phyloP scores from a whole-genome alignment of 2,888 invertebrate genomes.

The Cryptosula pallasiana region DNA sequence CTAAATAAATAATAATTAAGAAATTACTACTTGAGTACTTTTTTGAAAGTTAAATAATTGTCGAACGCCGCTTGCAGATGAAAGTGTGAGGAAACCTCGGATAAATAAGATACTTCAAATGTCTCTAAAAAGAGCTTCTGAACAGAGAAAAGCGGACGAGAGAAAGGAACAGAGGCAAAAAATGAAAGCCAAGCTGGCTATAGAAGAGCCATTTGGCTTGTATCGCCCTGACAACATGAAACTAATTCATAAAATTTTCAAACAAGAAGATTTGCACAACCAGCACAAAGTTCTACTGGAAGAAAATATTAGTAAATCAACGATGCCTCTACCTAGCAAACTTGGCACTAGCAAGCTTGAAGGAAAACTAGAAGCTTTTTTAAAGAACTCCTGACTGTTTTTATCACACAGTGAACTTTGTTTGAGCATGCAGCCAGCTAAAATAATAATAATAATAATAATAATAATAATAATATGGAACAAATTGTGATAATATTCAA shows the following conservation, averaged over 20 bases:
- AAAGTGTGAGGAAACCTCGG: neutral
- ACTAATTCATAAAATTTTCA: neutral
- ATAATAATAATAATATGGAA: too few species aligned
- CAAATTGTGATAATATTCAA: too few species aligned
- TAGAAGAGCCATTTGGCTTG: neutral
- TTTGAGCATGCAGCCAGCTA: too few species aligned
- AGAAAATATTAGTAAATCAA: neutral
- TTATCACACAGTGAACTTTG: too few species aligned
- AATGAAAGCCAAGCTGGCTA: conserved; percentile 1
- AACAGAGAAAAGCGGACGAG: neutral
- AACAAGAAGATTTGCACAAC: conserved; percentile 3
- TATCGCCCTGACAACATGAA: conserved; percentile 18
- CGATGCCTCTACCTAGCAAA: neutral
- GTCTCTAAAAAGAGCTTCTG: neutral
- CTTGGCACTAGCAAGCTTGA: neutral
- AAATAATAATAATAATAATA: too few species aligned
- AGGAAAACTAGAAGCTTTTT: neutral
- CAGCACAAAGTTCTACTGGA: conserved; percentile 12
- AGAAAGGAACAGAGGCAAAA: neutral
- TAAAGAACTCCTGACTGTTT: neutral
- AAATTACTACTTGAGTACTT: too few species aligned
- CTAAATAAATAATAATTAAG: too few species aligned
- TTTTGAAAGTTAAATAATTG: too few species aligned
- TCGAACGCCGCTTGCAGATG: too few species aligned
- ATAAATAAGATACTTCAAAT: neutral